These are phyloP conservation scores for Salvelinus alpinus DNA, from an alignment of 2,113 vertebrate genomes.

Conservation along the genomic window DNA sequence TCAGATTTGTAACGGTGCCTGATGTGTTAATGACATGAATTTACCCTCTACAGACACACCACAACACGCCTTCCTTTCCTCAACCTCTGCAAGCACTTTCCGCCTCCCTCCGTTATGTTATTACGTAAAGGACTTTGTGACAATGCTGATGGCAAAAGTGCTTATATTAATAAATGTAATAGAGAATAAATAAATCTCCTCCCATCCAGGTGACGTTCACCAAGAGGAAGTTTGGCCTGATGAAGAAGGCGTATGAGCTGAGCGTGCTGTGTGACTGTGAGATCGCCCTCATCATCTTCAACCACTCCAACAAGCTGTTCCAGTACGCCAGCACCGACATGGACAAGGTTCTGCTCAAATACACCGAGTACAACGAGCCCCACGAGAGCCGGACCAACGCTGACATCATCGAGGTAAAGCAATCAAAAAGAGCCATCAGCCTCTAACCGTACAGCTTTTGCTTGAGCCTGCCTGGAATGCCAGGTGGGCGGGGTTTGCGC, in stretches of 20 bases:
- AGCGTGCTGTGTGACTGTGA: conserved; percentile 92
- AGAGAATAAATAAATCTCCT: not conserved
- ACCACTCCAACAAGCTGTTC: conserved; percentile 94
- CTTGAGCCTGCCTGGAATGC: not conserved
- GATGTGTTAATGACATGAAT: no score
- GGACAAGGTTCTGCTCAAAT: conserved; percentile 96
- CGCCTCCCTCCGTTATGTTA: not conserved
- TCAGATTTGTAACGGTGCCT: no score
- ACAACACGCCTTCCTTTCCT: no score
- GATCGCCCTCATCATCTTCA: conserved; percentile 95
- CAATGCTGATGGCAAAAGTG: no score
- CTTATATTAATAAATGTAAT: no score
- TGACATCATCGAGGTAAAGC: conserved; percentile 88
- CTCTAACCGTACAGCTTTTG: not conserved
- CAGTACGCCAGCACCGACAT: conserved; percentile 97
- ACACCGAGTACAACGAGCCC: conserved; percentile 94
- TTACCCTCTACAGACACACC: no score
- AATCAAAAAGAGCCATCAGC: no score
- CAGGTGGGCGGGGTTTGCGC: no score
- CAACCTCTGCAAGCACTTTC: no score
- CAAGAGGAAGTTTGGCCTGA: conserved; percentile 90
- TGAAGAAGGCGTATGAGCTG: conserved; percentile 95
- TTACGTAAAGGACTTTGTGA: no score
- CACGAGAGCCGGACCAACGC: conserved; percentile 94
- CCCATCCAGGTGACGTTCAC: conserved; percentile 85